Evolutionary conservation across 2,888 invertebrate genomes (phyloP).

Genomic region (Tinea pellionella): DNA sequence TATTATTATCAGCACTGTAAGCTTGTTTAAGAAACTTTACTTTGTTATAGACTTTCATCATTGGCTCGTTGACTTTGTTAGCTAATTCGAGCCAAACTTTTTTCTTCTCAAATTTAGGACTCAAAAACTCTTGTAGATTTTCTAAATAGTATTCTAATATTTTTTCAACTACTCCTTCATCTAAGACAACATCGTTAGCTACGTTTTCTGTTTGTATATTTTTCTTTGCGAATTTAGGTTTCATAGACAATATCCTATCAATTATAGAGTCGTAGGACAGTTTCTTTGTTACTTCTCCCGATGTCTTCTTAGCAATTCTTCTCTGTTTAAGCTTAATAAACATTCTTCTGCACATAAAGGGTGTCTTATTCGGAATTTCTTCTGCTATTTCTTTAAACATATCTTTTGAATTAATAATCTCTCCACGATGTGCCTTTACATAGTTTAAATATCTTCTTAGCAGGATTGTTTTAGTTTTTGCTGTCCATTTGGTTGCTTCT

Average conservation of each 20-base stretch:
- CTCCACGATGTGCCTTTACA: slow-evolving; percentile 32
- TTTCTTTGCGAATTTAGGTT: slow-evolving; percentile 35
- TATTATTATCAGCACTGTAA: not conserved
- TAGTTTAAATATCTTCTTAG: slow-evolving; percentile 44
- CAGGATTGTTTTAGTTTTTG: slow-evolving; percentile 36
- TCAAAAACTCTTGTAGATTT: slow-evolving; percentile 47
- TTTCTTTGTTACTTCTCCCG: slow-evolving; percentile 18
- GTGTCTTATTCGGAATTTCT: slow-evolving; percentile 35
- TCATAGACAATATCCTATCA: slow-evolving; percentile 36
- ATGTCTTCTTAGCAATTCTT: slow-evolving; percentile 10
- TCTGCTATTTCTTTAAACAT: slow-evolving; percentile 47
- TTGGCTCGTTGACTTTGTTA: slow-evolving; percentile 33
- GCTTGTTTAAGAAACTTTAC: slow-evolving; percentile 47
- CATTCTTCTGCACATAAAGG: slow-evolving; percentile 41
- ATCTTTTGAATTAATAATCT: slow-evolving; percentile 34
- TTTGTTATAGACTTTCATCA: slow-evolving; percentile 45
- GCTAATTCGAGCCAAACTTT: slow-evolving; percentile 50
- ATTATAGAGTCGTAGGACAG: slow-evolving; percentile 29
- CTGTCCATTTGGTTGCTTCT: slow-evolving; percentile 37
- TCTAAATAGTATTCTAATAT: slow-evolving; percentile 45
- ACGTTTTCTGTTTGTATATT: slow-evolving; percentile 16
- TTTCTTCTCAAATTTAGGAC: slow-evolving; percentile 49
- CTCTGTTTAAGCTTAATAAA: slow-evolving; percentile 35
- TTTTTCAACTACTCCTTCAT: slow-evolving; percentile 34
- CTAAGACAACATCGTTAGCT: slow-evolving; percentile 33